Evolutionary conservation across 2,888 invertebrate species (phyloP).

Genomic region (Spatulosminthurus flaviceps): DNA sequence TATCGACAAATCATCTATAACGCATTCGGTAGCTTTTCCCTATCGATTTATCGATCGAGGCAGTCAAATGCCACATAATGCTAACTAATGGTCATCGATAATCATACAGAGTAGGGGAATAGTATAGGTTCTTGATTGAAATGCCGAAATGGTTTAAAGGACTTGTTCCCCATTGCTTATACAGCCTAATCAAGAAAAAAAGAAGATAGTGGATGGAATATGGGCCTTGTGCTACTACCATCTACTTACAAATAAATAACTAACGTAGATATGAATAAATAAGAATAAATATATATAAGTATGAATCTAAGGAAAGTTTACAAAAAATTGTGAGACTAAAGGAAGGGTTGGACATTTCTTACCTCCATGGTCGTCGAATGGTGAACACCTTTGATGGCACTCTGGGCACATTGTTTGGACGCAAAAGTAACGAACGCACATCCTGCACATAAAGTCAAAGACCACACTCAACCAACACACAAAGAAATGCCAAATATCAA

Average conservation of each 20-base stretch:
- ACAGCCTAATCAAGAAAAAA: neutral
- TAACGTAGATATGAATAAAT: neutral
- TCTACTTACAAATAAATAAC: neutral
- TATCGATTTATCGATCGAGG: too few relatives aligned
- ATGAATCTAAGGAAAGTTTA: conserved; percentile 6
- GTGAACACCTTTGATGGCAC: conserved; percentile 96
- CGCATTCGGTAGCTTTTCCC: too few relatives aligned
- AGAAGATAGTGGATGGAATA: neutral
- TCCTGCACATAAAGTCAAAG: conserved; percentile 69
- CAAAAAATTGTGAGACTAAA: conserved; percentile 30
- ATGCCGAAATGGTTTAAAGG: too few relatives aligned
- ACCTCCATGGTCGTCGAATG: conserved; percentile 99
- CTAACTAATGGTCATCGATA: too few relatives aligned
- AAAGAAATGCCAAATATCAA: conserved; percentile 18
- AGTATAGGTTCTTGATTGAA: too few relatives aligned
- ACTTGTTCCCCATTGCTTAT: too few relatives aligned
- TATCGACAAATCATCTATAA: too few relatives aligned
- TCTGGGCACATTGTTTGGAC: conserved; percentile 95
- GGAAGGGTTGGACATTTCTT: conserved; percentile 64
- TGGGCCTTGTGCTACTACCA: too few relatives aligned
- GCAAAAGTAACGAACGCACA: conserved; percentile 99
- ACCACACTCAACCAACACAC: conserved; percentile 56
- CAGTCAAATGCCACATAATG: too few relatives aligned
- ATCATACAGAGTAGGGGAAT: too few relatives aligned
- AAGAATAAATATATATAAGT: conserved; percentile 22